Evolutionary conservation across 2,888 invertebrate species (phyloP), one percentile per base, ranked within the genome.

Genomic region (Agriotes lineatus): DNA sequence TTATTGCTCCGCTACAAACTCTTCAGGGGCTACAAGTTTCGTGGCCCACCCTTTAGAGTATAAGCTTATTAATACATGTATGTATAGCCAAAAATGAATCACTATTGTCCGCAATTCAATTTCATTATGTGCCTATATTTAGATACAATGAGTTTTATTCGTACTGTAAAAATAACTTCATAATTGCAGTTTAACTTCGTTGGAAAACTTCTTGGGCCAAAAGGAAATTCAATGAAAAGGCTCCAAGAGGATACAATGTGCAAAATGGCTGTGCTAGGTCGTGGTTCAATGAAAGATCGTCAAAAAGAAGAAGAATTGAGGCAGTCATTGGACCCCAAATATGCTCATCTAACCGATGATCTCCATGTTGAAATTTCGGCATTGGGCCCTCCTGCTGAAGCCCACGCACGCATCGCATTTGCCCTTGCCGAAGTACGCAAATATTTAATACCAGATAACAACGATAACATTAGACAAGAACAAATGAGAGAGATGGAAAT

Each of bases 201-300:
- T 69, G 97, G 97, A 4, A 96, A 96, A 85, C 87, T 97, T 54
- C 87, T 97, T 76, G 97, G 97, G 0, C 97, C 96, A 5, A 96
- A 96, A 85, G 97, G 96, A 35, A 95, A 94, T 84, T 95, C 96
- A 7, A 89, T 97, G 89, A 96, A 96, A 81, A 90, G 95, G 67
- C 86, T 97, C 45, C 96, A 97, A 84, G 96, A 96, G 79, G 96
- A 96, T 81, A 96, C 97, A 1, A 93, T 96, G 89, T 96, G 96
- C 81, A 96, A 96, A 86, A 96, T 97, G 95, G 95, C 96, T 7
- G 94, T 97, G 18, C 88, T 97, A 5, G 97, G 97, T 10, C 88
- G 93, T 72, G 96, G 96, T 58, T 96, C 96, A 0, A 96, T 97
- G 94, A 91, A 94, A 80, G 96, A 97, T 85, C 93, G 88, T 56